Evolutionary conservation across 1,140 invertebrate species (phyloP), one percentile per base, ranked within the genome.

Genomic region (Sitobion miscanthi): DNA sequence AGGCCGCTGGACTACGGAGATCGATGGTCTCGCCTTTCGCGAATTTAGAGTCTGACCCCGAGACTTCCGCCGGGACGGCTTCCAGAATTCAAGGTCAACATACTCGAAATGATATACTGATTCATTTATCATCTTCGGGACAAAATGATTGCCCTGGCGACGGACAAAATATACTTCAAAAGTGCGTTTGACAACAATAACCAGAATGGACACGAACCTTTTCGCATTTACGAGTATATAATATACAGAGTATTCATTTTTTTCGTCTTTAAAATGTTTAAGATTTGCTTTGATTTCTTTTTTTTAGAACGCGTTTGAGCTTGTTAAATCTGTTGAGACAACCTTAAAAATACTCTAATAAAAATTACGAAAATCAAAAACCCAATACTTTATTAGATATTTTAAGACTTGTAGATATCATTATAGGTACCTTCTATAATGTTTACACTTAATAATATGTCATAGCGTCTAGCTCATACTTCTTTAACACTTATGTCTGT

Each of bases 1-100:
- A n/a, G 47, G 90, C 69, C 69, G 69, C 90, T 91, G 90, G 90
- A 91, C 90, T 38, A 42, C 30, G 30, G 45, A 91, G 69, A 91
- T 91, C 90, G 69, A 83, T 83, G 62, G 83, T 69, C 42, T 82
- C 38, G 90, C 77, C 62, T 30, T 62, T 91, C 62, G 90, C 90
- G 45, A 91, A 91, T 91, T 77, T 54, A 47, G 14, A 49, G 9
- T 49, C 69, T 35, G 62, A 91, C 69, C 35, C 90, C 62, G 69
- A 83, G 90, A 83, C 62, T 77, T 77, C 62, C 62, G n/a, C 62
- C 62, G 42, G 42, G 90, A 82, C 20, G 49, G 90, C n/a, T 54
- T 91, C 35, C 90, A 23, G 23, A 91, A 91, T 83, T 83, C 90
- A 91, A 91, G 90, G 90, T 83, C n/a, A 35, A 35, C 14, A 52